Conservation (phyloP, 2,113 vertebrate genomes). For the Tachycineta bicolor region DNA sequence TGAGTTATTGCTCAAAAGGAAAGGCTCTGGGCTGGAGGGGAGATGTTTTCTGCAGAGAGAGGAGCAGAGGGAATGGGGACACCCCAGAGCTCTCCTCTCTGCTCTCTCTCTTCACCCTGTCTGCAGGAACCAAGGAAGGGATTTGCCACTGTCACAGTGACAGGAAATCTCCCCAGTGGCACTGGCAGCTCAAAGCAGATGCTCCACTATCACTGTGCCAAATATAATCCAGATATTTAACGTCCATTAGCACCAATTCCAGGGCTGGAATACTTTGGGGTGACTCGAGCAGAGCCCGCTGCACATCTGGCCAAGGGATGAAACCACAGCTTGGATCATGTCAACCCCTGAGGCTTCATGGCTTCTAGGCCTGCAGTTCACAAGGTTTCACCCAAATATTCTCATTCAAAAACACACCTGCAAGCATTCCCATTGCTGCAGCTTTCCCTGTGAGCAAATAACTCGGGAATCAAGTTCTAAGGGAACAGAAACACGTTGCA, state of each 20-base stretch:
- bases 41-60: neutral
- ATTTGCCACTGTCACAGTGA: neutral
- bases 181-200: neutral
- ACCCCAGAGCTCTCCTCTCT: neutral
- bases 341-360: fast-evolving
- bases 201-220: neutral
- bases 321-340: neutral
- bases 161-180: neutral
- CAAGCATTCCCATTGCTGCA: neutral
- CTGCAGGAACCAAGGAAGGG: neutral
- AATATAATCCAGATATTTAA: neutral
- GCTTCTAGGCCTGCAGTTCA: neutral
- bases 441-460: neutral
- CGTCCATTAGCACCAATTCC: neutral
- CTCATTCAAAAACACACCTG: neutral
- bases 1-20: neutral
- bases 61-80: neutral
- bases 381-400: neutral
- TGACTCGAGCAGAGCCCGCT: neutral
- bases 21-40: neutral
- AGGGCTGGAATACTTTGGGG: neutral
- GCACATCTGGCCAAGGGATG: neutral
- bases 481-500: neutral
- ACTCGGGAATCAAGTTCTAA: neutral
- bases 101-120: neutral